Evolutionary conservation across 2,797 vertebrate species (phyloP), one percentile per base, ranked within the genome.

Genomic region (Lerista edwardsae): DNA sequence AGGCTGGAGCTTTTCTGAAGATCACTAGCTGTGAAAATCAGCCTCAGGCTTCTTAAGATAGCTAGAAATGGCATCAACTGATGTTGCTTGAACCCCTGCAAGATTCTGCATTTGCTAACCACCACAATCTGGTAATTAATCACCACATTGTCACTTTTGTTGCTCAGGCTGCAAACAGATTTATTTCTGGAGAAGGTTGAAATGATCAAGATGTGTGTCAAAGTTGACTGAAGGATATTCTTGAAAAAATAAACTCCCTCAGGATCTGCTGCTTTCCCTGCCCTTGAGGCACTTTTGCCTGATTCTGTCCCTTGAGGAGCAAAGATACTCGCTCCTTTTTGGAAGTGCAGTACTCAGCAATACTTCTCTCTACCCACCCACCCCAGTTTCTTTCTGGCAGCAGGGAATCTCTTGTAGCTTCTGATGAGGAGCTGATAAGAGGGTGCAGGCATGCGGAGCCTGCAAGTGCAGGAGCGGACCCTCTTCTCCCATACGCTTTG

Each of bases 151-250:
- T 47, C 64, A 69, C 51, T 85, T 69, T 69, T 55, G 47, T 36
- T 34, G 47, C n/a, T 69, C 68, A 11, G 62, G 41, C 51, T 15
- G 5, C 29, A 59, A 68, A 67, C 41, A 14, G 11, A 51, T 12
- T 6, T 2, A n/a, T 62, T 84, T 64, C 17, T 65, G 44, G 77
- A 85, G 69, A 65, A 34, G 78, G 71, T 80, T 10, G 29, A 85
- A 80, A 69, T 8, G 6, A 79, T 34, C 41, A 44, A 17, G 21
- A 34, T 36, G 34, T 14, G 4, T 29, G 7, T 44, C 39, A 59
- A 34, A 11, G 15, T 8, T 61, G 34, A 41, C 21, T 27, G 36
- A 25, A n/a, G 61, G 25, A 4, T 59, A 29, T 27, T 75, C 39
- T 65, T n/a, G 21, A 57, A 14, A 74, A 41, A 81, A 68, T 41